Conservation (phyloP, 2,797 vertebrate genomes). For the Halcyon badia region DNA sequence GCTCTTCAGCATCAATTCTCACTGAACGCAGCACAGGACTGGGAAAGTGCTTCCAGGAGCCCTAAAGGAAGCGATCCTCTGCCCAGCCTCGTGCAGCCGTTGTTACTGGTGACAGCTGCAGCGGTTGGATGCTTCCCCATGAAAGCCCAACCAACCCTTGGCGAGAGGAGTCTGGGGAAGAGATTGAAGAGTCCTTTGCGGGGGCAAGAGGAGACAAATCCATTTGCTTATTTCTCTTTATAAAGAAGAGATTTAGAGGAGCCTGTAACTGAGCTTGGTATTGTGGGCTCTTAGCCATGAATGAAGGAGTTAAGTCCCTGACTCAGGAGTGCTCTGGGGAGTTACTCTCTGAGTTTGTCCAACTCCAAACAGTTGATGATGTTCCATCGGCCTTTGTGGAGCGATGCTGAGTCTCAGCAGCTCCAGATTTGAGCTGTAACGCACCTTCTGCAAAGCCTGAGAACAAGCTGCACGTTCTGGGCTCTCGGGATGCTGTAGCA, state of each 20-base stretch:
- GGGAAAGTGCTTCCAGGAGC: neutral
- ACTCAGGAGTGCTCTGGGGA: neutral
- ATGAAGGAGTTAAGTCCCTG: neutral
- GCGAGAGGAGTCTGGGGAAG: neutral
- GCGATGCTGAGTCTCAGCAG: neutral
- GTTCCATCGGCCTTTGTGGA: neutral
- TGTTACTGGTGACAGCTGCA: neutral
- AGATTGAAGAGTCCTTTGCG: neutral
- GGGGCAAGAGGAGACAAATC: neutral
- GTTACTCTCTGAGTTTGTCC: neutral
- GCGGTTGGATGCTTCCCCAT: neutral
- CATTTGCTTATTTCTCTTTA: neutral
- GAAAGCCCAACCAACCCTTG: neutral
- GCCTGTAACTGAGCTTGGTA: neutral
- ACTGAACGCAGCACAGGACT: too few species aligned
- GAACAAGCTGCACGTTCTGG: neutral
- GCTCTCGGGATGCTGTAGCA: neutral
- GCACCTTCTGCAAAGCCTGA: neutral
- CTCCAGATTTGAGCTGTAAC: neutral
- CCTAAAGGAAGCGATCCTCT: neutral
- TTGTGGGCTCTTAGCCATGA: neutral
- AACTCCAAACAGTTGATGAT: neutral
- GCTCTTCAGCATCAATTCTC: neutral
- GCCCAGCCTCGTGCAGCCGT: rapidly evolving
- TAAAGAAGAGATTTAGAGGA: neutral